Conservation (phyloP, 2,888 invertebrate genomes). For the Meliscaeva auricollis region DNA sequence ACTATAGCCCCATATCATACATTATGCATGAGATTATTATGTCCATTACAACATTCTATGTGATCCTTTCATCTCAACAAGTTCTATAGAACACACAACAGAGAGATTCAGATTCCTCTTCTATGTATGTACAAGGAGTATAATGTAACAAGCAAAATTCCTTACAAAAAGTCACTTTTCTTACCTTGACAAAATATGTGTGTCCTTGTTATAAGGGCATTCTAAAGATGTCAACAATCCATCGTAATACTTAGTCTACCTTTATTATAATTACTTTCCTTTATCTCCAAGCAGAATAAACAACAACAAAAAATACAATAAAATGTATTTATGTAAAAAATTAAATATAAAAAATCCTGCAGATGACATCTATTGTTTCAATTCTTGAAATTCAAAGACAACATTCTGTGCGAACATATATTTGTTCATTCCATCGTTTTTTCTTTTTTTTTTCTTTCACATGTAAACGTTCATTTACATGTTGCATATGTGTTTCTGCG, state of each 20-base stretch:
- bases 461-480: slow-evolving; percentile 43
- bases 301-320: neutral
- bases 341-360: slow-evolving; percentile 29
- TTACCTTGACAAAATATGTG: slow-evolving; percentile 36
- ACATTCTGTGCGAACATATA: slow-evolving; percentile 34
- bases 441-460: neutral
- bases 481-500: slow-evolving; percentile 49
- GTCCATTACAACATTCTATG: slow-evolving; percentile 26
- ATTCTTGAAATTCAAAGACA: slow-evolving; percentile 55
- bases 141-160: slow-evolving; percentile 27
- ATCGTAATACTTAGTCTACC: slow-evolving; percentile 39
- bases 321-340: neutral
- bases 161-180: slow-evolving; percentile 44
- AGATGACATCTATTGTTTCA: slow-evolving; percentile 70
- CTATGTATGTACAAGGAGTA: no score
- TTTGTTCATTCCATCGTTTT: slow-evolving; percentile 18
- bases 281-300: slow-evolving; percentile 30
- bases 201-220: slow-evolving; percentile 57
- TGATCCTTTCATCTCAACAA: slow-evolving; percentile 54
- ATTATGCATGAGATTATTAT: slow-evolving; percentile 30
- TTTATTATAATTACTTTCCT: slow-evolving; percentile 65
- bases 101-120: neutral
- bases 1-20: neutral
- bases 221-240: slow-evolving; percentile 60
- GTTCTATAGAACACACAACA: neutral